Evolutionary conservation across 2,113 vertebrate species (phyloP).

Genomic region (Gasterosteus aculeatus): DNA sequence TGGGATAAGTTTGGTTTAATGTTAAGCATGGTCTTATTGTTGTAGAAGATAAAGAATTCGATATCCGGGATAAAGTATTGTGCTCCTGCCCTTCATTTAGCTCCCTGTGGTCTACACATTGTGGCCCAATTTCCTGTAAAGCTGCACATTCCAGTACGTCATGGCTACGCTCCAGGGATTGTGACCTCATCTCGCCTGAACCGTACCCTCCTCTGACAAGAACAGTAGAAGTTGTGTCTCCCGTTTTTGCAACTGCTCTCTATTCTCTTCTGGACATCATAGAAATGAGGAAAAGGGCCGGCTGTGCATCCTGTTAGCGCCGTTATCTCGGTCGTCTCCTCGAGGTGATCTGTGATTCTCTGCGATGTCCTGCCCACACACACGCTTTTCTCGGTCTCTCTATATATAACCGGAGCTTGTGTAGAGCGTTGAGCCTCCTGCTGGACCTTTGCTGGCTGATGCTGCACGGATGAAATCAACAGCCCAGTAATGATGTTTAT

Average conservation of each 20-base stretch:
- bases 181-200: constrained; percentile 62
- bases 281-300: not conserved
- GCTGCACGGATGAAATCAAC: constrained; percentile 9
- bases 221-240: constrained; percentile 46
- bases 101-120: constrained; percentile 51
- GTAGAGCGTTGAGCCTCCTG: not conserved
- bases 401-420: not conserved
- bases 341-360: constrained; percentile 6
- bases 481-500: not conserved
- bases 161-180: constrained; percentile 57
- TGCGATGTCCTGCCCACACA: not conserved
- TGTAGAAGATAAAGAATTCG: not conserved
- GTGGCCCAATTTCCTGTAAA: constrained; percentile 66
- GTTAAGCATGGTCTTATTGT: not conserved
- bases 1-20: not conserved
- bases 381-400: not conserved
- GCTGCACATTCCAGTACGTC: constrained; percentile 65
- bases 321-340: constrained; percentile 12
- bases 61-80: constrained; percentile 15
- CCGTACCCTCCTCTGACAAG: constrained; percentile 31
- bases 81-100: constrained; percentile 38
- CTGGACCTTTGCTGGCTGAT: not conserved
- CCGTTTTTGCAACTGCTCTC: not conserved
- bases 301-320: constrained; percentile 6
- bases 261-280: not conserved